phyloP scores from a whole-genome alignment of 2,888 invertebrate species.

The Eristalis intricaria region DNA sequence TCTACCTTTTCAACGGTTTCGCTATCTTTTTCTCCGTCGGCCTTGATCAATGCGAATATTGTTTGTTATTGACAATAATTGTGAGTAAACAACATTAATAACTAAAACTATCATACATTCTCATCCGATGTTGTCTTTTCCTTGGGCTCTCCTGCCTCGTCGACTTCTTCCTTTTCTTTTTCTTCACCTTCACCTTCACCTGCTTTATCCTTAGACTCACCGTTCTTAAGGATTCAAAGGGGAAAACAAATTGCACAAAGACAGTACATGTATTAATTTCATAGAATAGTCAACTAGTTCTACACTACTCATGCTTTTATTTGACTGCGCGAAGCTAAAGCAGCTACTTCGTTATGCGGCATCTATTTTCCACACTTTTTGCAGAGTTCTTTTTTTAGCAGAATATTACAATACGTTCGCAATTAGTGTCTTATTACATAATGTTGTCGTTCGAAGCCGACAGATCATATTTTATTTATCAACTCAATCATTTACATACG shows the following conservation, averaged over 20 bases:
- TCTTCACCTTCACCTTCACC: slow-evolving; percentile 41
- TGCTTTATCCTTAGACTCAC: slow-evolving; percentile 60
- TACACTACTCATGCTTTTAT: slow-evolving; percentile 60
- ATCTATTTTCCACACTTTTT: slow-evolving; percentile 40
- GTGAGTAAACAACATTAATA: background rate
- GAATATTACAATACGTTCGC: slow-evolving; percentile 49
- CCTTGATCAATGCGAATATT: slow-evolving; percentile 70
- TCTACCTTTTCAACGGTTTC: slow-evolving; percentile 63
- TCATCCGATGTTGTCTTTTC: slow-evolving; percentile 61
- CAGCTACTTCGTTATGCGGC: slow-evolving; percentile 31
- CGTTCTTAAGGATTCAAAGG: slow-evolving; percentile 46
- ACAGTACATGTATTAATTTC: slow-evolving; percentile 30
- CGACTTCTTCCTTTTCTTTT: slow-evolving; percentile 34
- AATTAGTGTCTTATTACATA: slow-evolving; percentile 44
- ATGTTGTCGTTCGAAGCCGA: slow-evolving; percentile 52
- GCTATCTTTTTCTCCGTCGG: slow-evolving; percentile 56
- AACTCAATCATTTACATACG: slow-evolving; percentile 58
- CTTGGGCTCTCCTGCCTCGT: slow-evolving; percentile 29
- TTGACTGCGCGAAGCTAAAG: slow-evolving; percentile 55
- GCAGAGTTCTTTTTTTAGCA: slow-evolving; percentile 29
- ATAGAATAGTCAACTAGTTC: slow-evolving; percentile 14
- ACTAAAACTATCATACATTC: slow-evolving; percentile 64
- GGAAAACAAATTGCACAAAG: slow-evolving; percentile 3
- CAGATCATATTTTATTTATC: slow-evolving; percentile 40
- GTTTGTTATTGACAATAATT: slow-evolving; percentile 32